Conservation (phyloP, 2,113 vertebrate species). For the Aphyosemion australe region DNA sequence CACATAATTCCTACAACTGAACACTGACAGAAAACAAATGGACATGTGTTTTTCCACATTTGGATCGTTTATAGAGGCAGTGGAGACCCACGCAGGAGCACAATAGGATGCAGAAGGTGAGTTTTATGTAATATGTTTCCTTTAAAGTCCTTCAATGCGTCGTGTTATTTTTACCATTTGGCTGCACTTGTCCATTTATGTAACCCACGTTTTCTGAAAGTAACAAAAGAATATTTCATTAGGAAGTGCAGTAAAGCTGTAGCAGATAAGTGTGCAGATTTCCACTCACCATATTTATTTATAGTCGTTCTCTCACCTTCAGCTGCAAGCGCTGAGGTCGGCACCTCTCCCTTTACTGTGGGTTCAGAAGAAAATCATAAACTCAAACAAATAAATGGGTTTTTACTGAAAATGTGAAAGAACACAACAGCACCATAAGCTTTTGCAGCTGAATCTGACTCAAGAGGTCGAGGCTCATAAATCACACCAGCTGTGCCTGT, state of each 20-base stretch:
- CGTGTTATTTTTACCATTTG: slow-evolving; percentile 63
- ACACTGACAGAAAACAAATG: too few species aligned
- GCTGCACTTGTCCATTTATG: slow-evolving; percentile 68
- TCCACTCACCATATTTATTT: slow-evolving; percentile 43
- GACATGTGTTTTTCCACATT: too few species aligned
- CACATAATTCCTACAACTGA: too few species aligned
- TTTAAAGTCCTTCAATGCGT: neutral
- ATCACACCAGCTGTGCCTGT: slow-evolving; percentile 44
- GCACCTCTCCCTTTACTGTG: slow-evolving; percentile 53
- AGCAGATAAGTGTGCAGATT: neutral
- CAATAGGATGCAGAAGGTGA: too few species aligned
- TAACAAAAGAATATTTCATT: neutral
- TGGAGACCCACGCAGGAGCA: too few species aligned
- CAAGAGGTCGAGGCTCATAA: slow-evolving; percentile 53
- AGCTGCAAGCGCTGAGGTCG: slow-evolving; percentile 20
- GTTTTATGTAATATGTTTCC: too few species aligned
- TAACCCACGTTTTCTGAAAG: slow-evolving; percentile 67
- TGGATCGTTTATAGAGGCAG: too few species aligned
- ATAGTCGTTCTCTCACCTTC: slow-evolving; percentile 28
- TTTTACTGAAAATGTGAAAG: neutral
- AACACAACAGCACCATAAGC: slow-evolving; percentile 21
- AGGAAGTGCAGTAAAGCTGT: neutral
- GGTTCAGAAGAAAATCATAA: neutral
- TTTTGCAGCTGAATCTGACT: slow-evolving; percentile 52
- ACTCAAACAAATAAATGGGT: neutral